Base-by-base conservation (phyloP, 2,113 vertebrate species). In the Caranx melampygus region DNA sequence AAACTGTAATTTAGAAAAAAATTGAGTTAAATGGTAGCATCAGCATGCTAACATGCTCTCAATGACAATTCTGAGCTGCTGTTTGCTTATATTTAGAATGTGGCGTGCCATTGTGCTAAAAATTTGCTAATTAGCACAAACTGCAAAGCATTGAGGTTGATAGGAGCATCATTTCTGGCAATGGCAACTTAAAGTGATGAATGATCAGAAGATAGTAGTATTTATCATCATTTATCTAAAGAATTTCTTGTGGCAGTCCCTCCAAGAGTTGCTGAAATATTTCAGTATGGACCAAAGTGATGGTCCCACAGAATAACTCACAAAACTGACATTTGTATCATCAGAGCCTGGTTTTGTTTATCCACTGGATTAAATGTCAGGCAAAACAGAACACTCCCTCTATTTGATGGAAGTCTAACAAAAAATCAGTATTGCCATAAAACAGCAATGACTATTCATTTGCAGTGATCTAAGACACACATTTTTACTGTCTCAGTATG, bases 381-480 rank as follows among this genome's bases (percentile, higher is more conserved):
- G 12, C n/a, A 54, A 37, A 66, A 34, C 44, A 69, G 72, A 45
- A 51, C 49, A 49, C 44, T 47, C 52, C 18, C 67, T 72, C 44
- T 14, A 16, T 11, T 37, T 49, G 47, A 49, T 49, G 64, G 20
- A 40, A 59, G 45, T 65, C 40, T 8, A 54, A 40, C 40, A 63
- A 37, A 63, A 37, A 58, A 76, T 34, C 64, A 52, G 40, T 49
- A 69, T 26, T 54, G 4, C 63, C 54, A 21, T 33, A 33, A 62
- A 79, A 47, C 59, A 71, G 44, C 35, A 20, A 9, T 81, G 68
- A 61, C 37, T 45, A 72, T 70, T 71, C 14, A 75, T 67, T 72
- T 72, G 49, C 75, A 4, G 47, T 68, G 57, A 79, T 72, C 72
- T 52, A 52, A 62, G 57, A 72, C 35, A 16, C 72, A 81, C 26